Conservation (phyloP, 2,888 invertebrate species). For the Ethmia dodecea region DNA sequence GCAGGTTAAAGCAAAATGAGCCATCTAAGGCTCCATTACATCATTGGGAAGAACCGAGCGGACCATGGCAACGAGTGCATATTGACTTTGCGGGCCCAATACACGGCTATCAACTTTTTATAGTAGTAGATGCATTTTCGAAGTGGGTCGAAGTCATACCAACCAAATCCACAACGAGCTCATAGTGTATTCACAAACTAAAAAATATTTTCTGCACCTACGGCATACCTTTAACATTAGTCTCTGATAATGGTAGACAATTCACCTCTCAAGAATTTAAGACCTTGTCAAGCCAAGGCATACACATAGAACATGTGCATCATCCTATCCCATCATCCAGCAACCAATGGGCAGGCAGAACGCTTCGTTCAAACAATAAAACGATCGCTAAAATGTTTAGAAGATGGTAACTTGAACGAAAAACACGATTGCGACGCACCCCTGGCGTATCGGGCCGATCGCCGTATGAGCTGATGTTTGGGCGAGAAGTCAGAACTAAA, state of each 20-base stretch:
- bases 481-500: too few species aligned
- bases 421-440: too few species aligned
- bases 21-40: conserved; percentile 9
- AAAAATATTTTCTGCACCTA: neutral
- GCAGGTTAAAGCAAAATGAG: conserved; percentile 7
- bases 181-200: conserved; percentile 1
- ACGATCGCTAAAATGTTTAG: too few species aligned
- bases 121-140: conserved; percentile 14
- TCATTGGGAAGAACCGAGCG: conserved; percentile 11
- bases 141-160: conserved; percentile 16
- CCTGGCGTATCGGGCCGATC: too few species aligned
- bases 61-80: conserved; percentile 16
- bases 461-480: too few species aligned
- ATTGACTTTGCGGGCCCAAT: conserved; percentile 19
- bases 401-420: too few species aligned
- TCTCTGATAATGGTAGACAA: neutral
- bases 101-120: conserved; percentile 15
- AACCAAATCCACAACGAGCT: conserved; percentile 1
- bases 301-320: conserved; percentile 10
- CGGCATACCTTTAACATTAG: neutral
- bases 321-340: conserved; percentile 14
- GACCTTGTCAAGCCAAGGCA: conserved; percentile 3
- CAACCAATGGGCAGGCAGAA: conserved; percentile 17
- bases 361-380: conserved; percentile 14
- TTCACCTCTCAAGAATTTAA: conserved; percentile 3